Base-by-base conservation (phyloP, 2,797 vertebrate genomes). In the Sebastes vulpes region DNA sequence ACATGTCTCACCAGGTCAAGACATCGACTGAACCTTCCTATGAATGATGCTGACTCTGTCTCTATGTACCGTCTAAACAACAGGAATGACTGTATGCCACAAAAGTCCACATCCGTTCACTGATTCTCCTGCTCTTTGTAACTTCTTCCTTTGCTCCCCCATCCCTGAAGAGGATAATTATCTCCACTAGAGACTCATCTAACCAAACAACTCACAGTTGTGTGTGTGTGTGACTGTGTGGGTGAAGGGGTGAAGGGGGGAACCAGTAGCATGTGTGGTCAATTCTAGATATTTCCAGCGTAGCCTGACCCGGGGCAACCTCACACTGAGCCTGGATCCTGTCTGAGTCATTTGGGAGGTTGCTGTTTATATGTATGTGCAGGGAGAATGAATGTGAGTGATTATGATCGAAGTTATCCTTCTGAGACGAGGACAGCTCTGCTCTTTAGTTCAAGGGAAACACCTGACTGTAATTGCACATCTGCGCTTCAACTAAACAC, bases 201-300 rank as follows among this genome's bases (percentile, higher is more conserved):
- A 86, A 81, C 81, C 70, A 87, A 89, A 92, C 73, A 85, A 57
- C 87, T 68, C 84, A 84, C 38, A 56, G 64, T 68, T 38, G 31
- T 16, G 35, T 56, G 53, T 54, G 53, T 73, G 74, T 76, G 50
- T 69, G 69, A 58, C 28, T 91, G 64, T 71, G 82, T 81, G 84
- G 48, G 76, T 82, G 79, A 77, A 80, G 68, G 81, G 66, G 76
- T 83, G 73, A 88, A 70, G 76, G 84, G 64, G 87, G 63, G 75
- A 91, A 93, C 90, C 90, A 83, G 91, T 92, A 94, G 92, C 94
- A 94, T 92, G 83, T 94, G 94, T 91, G 90, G 93, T 92, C 92
- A 94, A 90, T 92, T 93, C 89, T 72, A 57, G 77, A 91, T 88
- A 88, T 93, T 94, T 94, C 92, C 93, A 94, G 82, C 89, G 81